Percentiles rank a stretch among this genome's conserved stretches.
Conservation (phyloP, 2,888 invertebrate species). For the Scaptomyza parva region DNA sequence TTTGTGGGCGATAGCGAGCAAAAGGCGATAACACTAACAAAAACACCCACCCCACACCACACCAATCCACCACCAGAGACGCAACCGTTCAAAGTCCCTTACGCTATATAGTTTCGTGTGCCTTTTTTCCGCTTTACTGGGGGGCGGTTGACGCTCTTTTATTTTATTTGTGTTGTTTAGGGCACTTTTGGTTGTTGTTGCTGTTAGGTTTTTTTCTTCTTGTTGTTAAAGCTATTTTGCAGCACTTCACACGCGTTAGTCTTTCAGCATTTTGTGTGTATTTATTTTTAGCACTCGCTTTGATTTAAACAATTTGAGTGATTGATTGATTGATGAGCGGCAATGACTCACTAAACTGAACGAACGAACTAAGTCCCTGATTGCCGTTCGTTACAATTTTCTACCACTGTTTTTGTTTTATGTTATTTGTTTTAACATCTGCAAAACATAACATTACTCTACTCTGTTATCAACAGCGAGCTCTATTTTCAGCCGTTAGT, state of each 20-base stretch:
- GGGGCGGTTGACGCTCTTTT: slow-evolving; percentile 29
- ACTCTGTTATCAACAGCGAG: slow-evolving; percentile 26
- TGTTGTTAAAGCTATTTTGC: slow-evolving; percentile 3
- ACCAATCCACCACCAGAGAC: slow-evolving; percentile 51
- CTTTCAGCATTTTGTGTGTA: slow-evolving; percentile 1
- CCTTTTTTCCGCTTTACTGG: slow-evolving; percentile 38
- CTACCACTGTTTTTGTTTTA: slow-evolving; percentile 38
- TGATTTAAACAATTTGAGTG: slow-evolving; percentile 19
- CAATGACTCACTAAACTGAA: slow-evolving; percentile 38
- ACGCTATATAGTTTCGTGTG: slow-evolving; percentile 37
- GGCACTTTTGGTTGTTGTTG: slow-evolving; percentile 43
- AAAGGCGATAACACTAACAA: slow-evolving; percentile 62
- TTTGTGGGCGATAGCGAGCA: slow-evolving; percentile 61
- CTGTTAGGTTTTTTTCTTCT: slow-evolving; percentile 3
- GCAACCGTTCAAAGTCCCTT: slow-evolving; percentile 53
- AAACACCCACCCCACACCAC: slow-evolving; percentile 34
- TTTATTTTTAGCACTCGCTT: slow-evolving; percentile 15
- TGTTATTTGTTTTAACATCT: slow-evolving; percentile 34
- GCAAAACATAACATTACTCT: slow-evolving; percentile 12
- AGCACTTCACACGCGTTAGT: slow-evolving; percentile 23
- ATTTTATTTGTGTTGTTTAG: slow-evolving; percentile 32
- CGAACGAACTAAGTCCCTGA: slow-evolving; percentile 27
- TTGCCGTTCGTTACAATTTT: slow-evolving; percentile 30
- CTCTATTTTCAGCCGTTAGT: slow-evolving; percentile 10
- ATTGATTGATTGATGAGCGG: slow-evolving; percentile 38